phyloP scores from a whole-genome alignment of 2,113 vertebrate genomes.

The Irena cyanogastra region DNA sequence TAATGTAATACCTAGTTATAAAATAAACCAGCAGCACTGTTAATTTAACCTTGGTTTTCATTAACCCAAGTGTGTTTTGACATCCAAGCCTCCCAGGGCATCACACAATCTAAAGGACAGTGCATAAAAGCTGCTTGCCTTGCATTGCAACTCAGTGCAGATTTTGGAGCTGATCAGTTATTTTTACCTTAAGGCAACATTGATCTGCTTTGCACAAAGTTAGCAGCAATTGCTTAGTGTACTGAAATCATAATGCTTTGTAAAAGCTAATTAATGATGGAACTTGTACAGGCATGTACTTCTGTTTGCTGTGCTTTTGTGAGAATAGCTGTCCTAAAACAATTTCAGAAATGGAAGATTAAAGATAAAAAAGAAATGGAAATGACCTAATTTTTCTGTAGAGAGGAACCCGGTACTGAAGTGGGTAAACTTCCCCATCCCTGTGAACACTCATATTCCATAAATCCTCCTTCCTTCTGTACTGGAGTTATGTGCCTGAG shows the following conservation, averaged over 20 bases:
- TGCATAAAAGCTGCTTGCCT: neutral
- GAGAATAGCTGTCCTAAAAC: neutral
- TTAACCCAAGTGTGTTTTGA: neutral
- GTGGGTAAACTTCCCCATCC: neutral
- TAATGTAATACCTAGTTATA: neutral
- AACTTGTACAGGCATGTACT: neutral
- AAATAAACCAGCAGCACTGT: neutral
- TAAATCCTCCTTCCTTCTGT: neutral
- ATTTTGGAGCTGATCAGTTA: neutral
- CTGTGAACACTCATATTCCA: neutral
- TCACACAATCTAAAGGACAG: neutral
- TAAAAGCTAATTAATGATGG: neutral
- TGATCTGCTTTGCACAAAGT: neutral
- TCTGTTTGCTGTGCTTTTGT: neutral
- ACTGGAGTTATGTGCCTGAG: neutral
- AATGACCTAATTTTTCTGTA: neutral
- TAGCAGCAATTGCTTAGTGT: neutral
- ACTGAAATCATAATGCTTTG: fast-evolving
- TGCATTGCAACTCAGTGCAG: neutral
- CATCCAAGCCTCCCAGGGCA: neutral
- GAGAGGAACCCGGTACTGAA: neutral
- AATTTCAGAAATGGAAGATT: neutral
- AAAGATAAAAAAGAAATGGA: neutral
- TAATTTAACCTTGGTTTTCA: neutral
- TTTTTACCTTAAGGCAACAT: neutral